Percentiles rank a stretch among this genome's conserved stretches.
Evolutionary conservation across 2,888 invertebrate species (phyloP).

Genomic region (Chydorus sphaericus): DNA sequence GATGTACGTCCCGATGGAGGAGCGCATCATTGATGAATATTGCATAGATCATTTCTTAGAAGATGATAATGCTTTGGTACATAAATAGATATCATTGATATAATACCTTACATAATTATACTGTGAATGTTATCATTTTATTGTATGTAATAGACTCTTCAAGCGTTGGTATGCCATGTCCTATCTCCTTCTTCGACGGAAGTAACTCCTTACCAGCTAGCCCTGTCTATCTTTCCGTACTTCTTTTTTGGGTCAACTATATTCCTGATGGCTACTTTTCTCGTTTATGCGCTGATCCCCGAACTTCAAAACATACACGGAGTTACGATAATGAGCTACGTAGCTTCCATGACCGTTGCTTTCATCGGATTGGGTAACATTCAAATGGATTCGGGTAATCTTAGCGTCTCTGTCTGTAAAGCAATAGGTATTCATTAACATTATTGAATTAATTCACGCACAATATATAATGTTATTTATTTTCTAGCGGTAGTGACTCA

Average conservation of each 20-base stretch:
- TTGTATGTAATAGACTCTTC: background rate
- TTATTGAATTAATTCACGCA: too few species aligned
- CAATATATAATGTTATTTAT: too few species aligned
- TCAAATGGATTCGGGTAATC: background rate
- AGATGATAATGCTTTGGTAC: background rate
- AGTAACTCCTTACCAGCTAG: background rate
- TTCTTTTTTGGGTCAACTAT: slow-evolving; percentile 38
- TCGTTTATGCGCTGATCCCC: slow-evolving; percentile 48
- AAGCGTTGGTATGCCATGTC: background rate
- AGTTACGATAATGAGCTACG: slow-evolving; percentile 55
- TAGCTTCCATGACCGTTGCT: slow-evolving; percentile 42
- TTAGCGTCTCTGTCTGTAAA: too few species aligned
- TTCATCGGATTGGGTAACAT: background rate
- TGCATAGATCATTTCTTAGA: background rate
- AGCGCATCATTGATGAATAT: background rate
- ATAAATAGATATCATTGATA: background rate
- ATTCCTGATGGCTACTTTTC: slow-evolving; percentile 46
- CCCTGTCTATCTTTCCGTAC: background rate
- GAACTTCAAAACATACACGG: slow-evolving; percentile 55
- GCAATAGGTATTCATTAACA: background rate
- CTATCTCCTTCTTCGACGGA: background rate
- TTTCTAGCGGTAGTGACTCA: background rate
- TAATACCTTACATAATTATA: background rate
- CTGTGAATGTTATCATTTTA: background rate
- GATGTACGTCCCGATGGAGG: background rate